Evolutionary conservation across 1,140 invertebrate genomes (phyloP).

Genomic region (Hyles vespertilio): DNA sequence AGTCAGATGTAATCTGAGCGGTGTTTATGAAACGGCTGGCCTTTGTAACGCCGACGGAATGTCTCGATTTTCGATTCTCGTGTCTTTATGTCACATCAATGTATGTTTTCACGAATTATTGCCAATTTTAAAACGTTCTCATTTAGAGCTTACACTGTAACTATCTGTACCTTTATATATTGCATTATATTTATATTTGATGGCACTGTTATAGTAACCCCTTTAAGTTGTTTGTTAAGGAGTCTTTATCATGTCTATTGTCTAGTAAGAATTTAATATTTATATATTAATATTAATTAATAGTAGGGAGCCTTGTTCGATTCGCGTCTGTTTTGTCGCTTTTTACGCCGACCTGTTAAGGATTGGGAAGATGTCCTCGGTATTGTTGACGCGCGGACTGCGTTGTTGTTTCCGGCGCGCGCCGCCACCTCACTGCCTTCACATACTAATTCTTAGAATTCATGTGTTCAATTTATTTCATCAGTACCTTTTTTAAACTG

Average conservation of each 20-base stretch:
- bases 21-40: slow-evolving; percentile 55
- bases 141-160: slow-evolving; percentile 62
- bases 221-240: slow-evolving; percentile 72
- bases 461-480: slow-evolving; percentile 50
- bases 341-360: slow-evolving; percentile 54
- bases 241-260: slow-evolving; percentile 72
- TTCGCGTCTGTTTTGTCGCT: slow-evolving; percentile 62
- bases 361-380: slow-evolving; percentile 27
- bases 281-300: slow-evolving; percentile 51
- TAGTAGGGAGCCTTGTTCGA: slow-evolving; percentile 62
- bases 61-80: background rate
- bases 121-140: slow-evolving; percentile 31
- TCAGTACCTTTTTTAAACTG: slow-evolving; percentile 15
- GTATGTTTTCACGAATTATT: background rate
- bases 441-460: slow-evolving; percentile 37
- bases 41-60: slow-evolving; percentile 11
- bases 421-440: slow-evolving; percentile 52
- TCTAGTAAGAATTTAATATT: slow-evolving; percentile 73
- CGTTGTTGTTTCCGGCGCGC: slow-evolving; percentile 31
- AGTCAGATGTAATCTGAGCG: slow-evolving; percentile 67
- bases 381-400: slow-evolving; percentile 34
- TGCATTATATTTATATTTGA: slow-evolving; percentile 65
- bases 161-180: slow-evolving; percentile 55
- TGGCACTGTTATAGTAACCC: slow-evolving; percentile 67
- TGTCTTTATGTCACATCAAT: slow-evolving; percentile 6